Percentiles rank a stretch among this genome's conserved stretches.
These are phyloP conservation scores for Periplaneta americana DNA, from an alignment of 1,140 invertebrate species.

Conservation along the genomic window DNA sequence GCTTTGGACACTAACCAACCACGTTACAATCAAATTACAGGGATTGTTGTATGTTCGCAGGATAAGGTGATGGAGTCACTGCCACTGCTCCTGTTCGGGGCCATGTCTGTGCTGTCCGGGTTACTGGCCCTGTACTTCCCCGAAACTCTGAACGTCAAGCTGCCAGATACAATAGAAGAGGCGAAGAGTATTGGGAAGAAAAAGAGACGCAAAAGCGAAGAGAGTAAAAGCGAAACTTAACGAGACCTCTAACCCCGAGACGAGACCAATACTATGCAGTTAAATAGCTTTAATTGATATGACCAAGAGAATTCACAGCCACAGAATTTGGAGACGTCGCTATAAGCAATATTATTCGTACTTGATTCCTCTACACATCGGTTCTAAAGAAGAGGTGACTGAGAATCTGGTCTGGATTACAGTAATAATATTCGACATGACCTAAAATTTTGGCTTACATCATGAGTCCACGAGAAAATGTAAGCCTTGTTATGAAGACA, in stretches of 20 bases:
- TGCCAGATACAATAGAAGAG: constrained; percentile 64
- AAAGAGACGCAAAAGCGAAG: not conserved
- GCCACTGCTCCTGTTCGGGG: constrained; percentile 62
- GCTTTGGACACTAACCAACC: no score
- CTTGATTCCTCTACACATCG: no score
- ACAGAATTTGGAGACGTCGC: not conserved
- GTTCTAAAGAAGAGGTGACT: no score
- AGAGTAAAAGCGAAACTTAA: not conserved
- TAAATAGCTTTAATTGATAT: not conserved
- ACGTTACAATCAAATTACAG: no score
- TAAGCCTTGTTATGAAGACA: no score
- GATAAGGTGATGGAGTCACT: constrained; percentile 34
- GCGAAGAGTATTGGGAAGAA: constrained; percentile 50
- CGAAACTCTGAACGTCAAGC: constrained; percentile 57
- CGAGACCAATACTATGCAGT: not conserved
- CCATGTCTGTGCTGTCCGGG: constrained; percentile 54
- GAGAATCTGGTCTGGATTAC: no score
- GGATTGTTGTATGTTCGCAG: no score
- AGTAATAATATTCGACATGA: no score
- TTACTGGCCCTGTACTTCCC: constrained; percentile 56
- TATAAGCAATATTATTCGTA: not conserved
- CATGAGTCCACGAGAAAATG: no score
- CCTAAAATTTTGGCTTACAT: no score
- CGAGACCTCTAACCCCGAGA: no score
- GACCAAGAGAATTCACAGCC: not conserved